Base-by-base conservation (phyloP, 2,797 vertebrate species). In the Premnoplex brunnescens region DNA sequence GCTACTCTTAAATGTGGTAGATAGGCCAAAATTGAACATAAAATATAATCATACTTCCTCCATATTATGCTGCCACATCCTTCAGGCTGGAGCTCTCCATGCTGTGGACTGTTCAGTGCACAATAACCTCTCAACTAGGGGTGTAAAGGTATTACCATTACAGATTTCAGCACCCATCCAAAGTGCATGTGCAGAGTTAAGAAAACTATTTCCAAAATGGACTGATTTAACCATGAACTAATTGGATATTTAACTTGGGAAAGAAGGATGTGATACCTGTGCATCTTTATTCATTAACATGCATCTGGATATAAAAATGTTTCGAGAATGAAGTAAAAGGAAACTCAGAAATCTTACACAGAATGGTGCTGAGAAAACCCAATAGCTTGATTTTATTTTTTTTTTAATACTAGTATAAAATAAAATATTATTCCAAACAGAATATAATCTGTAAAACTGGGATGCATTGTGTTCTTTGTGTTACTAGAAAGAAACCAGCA, bases 381-480 rank as follows among this genome's bases (percentile, higher is more conserved):
- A 72, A 48, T 49, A 37, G 28, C 27, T 81, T 49, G 28, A 71
- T 22, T 46, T 20, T 44, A 10, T 41, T 36, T 36, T 41, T 15
- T 39, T 15, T 15, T 39, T 15, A 39, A 5, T 34, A 44, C 7
- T 30, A 26, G 88, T 93, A 88, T 85, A 48, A 55, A 85, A 89
- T 93, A 28, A 94, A 96, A 75, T 88, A 44, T 52, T 96, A 88
- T 96, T 97, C 56, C 54, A 74, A 91, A 81, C 16, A 83, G 62
- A 71, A 69, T 74, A 46, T 92, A 74, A 32, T 28, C 36, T 75
- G 39, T 73, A 85, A 89, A 96, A 93, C 22, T 62, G 63, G 81
- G 41, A 85, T 63, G 43, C 52, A 82, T 48, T 94, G 17, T 75
- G 76, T 78, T 85, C 56, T 84, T 85, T 79, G 41, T 91, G 52